These are phyloP conservation scores for Brachyrhaphis roseni DNA, from an alignment of 2,797 vertebrate species.

Conservation along the genomic window DNA sequence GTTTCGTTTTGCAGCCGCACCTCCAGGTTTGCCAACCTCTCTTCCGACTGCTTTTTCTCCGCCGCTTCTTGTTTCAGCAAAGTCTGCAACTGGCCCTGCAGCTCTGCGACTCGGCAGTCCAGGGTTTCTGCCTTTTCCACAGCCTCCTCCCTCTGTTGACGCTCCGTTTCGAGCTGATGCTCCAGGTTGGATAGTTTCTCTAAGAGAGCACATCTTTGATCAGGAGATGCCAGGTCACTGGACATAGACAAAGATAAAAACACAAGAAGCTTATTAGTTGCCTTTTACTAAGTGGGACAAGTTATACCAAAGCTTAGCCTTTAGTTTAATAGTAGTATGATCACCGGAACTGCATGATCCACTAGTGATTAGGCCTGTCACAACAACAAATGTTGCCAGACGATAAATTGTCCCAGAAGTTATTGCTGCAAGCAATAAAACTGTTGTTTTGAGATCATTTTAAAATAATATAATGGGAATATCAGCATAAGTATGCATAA, in stretches of 20 bases:
- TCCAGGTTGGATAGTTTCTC: conserved; percentile 68
- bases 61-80: conserved; percentile 52
- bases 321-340: no score
- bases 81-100: conserved; percentile 56
- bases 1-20: conserved; percentile 40
- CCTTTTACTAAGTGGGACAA: no score
- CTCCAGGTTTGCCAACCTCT: conserved; percentile 54
- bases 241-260: conserved; percentile 28
- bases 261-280: not conserved
- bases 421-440: no score
- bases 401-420: no score
- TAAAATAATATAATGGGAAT: no score
- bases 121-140: conserved; percentile 18
- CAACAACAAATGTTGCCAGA: no score
- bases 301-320: no score
- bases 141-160: conserved; percentile 58
- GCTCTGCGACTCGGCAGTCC: conserved; percentile 28
- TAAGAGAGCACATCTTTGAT: conserved; percentile 39
- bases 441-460: no score
- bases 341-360: not conserved
- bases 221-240: conserved; percentile 39
- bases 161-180: conserved; percentile 60
- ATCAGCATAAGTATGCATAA: no score
- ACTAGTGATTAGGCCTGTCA: not conserved
- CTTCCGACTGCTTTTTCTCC: conserved; percentile 44